phyloP scores from a whole-genome alignment of 1,140 invertebrate genomes.

The Belonocnema kinseyi region DNA sequence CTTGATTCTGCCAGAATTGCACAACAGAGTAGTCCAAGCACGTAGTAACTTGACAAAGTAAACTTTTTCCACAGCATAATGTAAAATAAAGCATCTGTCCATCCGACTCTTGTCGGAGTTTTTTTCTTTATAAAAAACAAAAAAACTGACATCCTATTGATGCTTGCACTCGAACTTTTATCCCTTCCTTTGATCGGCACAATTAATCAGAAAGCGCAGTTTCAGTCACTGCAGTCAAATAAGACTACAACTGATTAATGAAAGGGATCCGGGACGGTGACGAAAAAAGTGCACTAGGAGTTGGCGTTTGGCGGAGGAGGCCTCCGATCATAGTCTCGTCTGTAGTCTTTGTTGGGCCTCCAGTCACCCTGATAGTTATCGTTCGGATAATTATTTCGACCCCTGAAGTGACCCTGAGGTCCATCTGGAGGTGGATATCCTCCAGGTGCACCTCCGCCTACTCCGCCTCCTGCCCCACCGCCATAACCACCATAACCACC shows the following conservation, averaged over 20 bases:
- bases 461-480: constrained; percentile 39
- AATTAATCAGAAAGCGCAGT: no score
- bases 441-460: constrained; percentile 52
- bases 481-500: constrained; percentile 53
- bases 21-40: no score
- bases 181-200: no score
- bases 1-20: not conserved
- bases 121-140: no score
- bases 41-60: no score
- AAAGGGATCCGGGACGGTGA: constrained; percentile 61
- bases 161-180: no score
- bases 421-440: constrained; percentile 68
- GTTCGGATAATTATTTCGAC: constrained; percentile 63
- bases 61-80: no score
- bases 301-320: constrained; percentile 72
- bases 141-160: no score
- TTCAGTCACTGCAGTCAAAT: no score
- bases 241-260: constrained; percentile 19
- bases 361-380: constrained; percentile 70
- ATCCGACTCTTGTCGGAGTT: no score
- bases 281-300: constrained; percentile 70
- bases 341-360: constrained; percentile 75
- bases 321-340: constrained; percentile 77
- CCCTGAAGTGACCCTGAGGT: constrained; percentile 65
- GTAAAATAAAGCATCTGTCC: no score